These are phyloP conservation scores for Poecile montanus DNA, from an alignment of 2,797 vertebrate genomes.

Conservation along the genomic window DNA sequence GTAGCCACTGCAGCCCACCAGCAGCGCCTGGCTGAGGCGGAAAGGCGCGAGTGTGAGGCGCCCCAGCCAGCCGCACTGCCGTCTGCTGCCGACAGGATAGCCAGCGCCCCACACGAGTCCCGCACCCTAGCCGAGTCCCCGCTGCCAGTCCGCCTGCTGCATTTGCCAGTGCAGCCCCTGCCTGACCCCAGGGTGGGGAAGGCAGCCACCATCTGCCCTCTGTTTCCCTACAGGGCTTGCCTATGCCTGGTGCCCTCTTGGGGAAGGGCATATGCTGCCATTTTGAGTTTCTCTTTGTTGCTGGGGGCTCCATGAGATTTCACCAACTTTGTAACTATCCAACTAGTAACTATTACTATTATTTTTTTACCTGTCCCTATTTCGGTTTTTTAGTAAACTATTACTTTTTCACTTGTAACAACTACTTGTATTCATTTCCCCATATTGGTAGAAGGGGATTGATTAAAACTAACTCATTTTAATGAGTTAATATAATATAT, in stretches of 20 bases:
- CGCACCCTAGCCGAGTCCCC: too few species aligned
- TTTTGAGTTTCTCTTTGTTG: background rate
- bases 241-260: background rate
- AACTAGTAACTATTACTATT: background rate
- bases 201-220: background rate
- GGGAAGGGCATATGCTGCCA: background rate
- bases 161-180: background rate
- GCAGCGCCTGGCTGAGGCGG: background rate
- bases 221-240: fast-evolving
- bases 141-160: background rate
- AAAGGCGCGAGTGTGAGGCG: fast-evolving
- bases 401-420: background rate
- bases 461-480: background rate
- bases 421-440: background rate
- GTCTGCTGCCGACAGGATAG: background rate
- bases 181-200: fast-evolving
- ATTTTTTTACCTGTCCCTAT: background rate
- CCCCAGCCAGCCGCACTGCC: background rate
- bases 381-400: background rate
- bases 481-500: too few species aligned
- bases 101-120: too few species aligned
- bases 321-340: background rate
- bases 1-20: background rate
- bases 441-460: background rate
- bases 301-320: fast-evolving